phyloP scores from a whole-genome alignment of 2,888 invertebrate genomes.

The Troides aeacus region DNA sequence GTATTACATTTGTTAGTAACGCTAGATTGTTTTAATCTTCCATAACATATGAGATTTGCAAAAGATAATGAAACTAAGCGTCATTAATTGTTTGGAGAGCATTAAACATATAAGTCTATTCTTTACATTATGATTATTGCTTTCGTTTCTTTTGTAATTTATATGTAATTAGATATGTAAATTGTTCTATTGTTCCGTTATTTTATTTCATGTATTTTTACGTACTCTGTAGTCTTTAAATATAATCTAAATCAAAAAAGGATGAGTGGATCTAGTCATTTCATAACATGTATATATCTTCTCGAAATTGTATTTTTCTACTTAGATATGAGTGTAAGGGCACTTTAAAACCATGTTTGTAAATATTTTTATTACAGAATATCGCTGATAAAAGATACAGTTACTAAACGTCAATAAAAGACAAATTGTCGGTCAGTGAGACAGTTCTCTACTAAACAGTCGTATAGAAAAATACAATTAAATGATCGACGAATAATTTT shows the following conservation, averaged over 20 bases:
- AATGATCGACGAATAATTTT: too few species aligned
- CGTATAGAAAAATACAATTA: too few species aligned
- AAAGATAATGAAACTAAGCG: slow-evolving; percentile 10
- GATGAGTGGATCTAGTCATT: slow-evolving; percentile 71
- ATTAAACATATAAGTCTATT: background rate
- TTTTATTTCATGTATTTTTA: background rate
- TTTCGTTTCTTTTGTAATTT: background rate
- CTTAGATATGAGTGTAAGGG: slow-evolving; percentile 9
- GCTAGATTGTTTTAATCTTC: slow-evolving; percentile 6
- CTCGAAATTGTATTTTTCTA: slow-evolving; percentile 21
- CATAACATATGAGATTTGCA: background rate
- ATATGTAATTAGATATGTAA: background rate
- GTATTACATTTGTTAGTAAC: slow-evolving; percentile 3
- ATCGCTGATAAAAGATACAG: background rate
- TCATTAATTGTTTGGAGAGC: background rate
- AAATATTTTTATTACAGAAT: background rate
- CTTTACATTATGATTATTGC: background rate
- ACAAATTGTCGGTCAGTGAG: too few species aligned
- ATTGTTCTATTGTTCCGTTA: too few species aligned
- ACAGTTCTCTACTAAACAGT: too few species aligned
- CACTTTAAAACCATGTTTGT: slow-evolving; percentile 7
- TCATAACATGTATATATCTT: slow-evolving; percentile 39
- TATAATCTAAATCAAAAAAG: slow-evolving; percentile 34
- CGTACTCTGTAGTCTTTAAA: slow-evolving; percentile 18
- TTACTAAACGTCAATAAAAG: too few species aligned